Percentiles rank a stretch among this genome's conserved stretches.
These are phyloP conservation scores for Cephus sareptanus DNA, from an alignment of 2,888 invertebrate genomes.

Conservation along the genomic window DNA sequence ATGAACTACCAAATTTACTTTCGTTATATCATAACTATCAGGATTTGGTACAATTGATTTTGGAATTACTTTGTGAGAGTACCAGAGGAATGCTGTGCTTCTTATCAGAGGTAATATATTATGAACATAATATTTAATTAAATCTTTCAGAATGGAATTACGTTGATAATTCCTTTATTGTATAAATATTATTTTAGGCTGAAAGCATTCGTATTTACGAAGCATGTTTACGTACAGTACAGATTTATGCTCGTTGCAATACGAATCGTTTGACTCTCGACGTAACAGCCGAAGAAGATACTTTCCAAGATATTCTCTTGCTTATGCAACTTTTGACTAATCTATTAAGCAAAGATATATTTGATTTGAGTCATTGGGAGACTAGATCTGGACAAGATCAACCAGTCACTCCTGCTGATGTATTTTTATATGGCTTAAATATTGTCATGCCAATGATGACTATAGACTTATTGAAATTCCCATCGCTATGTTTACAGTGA, in stretches of 20 bases:
- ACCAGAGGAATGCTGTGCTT: slow-evolving; percentile 79
- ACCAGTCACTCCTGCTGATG: slow-evolving; percentile 68
- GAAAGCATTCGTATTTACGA: slow-evolving; percentile 76
- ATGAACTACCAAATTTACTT: slow-evolving; percentile 77
- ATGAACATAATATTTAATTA: background rate
- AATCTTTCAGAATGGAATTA: background rate
- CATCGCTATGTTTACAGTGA: slow-evolving; percentile 74
- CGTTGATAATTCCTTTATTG: background rate
- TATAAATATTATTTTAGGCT: slow-evolving; percentile 54
- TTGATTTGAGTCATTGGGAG: slow-evolving; percentile 62
- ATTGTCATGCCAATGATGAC: slow-evolving; percentile 81
- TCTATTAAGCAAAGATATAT: slow-evolving; percentile 70
- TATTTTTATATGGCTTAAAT: slow-evolving; percentile 76
- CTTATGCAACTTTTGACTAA: slow-evolving; percentile 81
- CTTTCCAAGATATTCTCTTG: slow-evolving; percentile 80
- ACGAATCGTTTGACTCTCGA: slow-evolving; percentile 73
- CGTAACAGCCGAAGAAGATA: slow-evolving; percentile 78
- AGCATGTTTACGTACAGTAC: slow-evolving; percentile 76
- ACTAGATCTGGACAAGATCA: slow-evolving; percentile 10
- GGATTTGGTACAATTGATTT: slow-evolving; percentile 79
- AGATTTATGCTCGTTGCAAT: slow-evolving; percentile 77
- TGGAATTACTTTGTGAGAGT: slow-evolving; percentile 79
- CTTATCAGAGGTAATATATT: slow-evolving; percentile 59
- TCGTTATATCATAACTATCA: slow-evolving; percentile 84
- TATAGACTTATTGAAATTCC: slow-evolving; percentile 77